These are phyloP conservation scores for Thamnaconus septentrionalis DNA, from an alignment of 2,113 vertebrate species.

Conservation along the genomic window DNA sequence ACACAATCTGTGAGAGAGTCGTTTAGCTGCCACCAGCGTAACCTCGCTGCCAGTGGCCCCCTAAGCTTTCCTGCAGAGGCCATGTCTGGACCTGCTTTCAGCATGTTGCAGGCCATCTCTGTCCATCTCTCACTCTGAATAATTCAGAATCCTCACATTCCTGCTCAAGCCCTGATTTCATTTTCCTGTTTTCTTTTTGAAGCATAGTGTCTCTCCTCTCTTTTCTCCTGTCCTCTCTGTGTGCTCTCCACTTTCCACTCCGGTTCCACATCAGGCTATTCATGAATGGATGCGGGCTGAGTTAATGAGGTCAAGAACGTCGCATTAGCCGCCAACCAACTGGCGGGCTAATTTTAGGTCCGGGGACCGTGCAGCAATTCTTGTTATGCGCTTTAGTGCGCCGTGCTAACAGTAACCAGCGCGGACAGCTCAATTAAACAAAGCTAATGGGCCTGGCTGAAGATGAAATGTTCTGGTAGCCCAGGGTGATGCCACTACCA, in stretches of 20 bases:
- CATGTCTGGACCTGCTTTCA: conserved; percentile 11
- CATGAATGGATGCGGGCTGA: conserved; percentile 39
- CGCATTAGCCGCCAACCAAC: conserved; percentile 34
- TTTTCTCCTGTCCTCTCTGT: neutral
- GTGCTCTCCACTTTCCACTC: neutral
- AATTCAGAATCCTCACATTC: conserved; percentile 14
- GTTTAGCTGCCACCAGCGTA: conserved; percentile 5
- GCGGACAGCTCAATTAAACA: conserved; percentile 39
- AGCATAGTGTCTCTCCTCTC: conserved; percentile 11
- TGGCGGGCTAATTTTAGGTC: conserved; percentile 52
- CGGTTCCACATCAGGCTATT: conserved; percentile 19
- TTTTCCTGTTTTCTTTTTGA: too few relatives aligned
- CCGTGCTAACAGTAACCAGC: conserved; percentile 33
- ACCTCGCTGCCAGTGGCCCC: conserved; percentile 12
- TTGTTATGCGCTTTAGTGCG: conserved; percentile 14
- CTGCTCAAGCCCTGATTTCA: conserved; percentile 20
- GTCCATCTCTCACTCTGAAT: conserved; percentile 14
- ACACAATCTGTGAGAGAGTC: neutral
- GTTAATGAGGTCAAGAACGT: conserved; percentile 65
- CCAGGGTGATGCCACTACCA: conserved; percentile 1
- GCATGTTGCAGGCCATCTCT: conserved; percentile 7
- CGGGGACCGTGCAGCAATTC: conserved; percentile 7
- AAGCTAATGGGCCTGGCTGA: conserved; percentile 39
- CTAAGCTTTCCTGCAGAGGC: conserved; percentile 20
- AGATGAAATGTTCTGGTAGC: conserved; percentile 38